A percentile compares a stretch with the other conserved stretches of the same genome.
Conservation (phyloP, 2,797 vertebrate genomes). For the Danio choprae region DNA sequence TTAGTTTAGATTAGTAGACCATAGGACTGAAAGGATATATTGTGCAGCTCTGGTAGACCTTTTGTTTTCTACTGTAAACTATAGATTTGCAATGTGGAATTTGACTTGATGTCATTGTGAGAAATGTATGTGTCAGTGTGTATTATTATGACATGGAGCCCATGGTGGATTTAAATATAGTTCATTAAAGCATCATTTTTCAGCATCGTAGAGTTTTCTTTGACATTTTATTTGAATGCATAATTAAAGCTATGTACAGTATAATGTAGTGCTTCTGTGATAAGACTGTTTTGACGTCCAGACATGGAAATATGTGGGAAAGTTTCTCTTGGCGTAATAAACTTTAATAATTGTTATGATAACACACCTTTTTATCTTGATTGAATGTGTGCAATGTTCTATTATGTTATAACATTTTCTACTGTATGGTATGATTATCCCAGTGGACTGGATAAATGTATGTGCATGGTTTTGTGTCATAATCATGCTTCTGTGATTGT, state of each 20-base stretch:
- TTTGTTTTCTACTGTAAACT: not conserved
- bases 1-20: too few relatives aligned
- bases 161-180: not conserved
- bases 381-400: not conserved
- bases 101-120: not conserved
- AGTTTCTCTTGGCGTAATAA: constrained; percentile 6
- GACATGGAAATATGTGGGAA: not conserved
- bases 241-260: not conserved
- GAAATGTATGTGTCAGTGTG: not conserved
- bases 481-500: not conserved
- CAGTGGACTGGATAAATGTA: not conserved
- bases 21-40: too few relatives aligned
- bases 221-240: not conserved
- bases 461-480: too few relatives aligned
- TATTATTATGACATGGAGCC: not conserved
- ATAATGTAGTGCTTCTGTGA: not conserved
- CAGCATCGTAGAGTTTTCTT: not conserved
- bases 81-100: not conserved
- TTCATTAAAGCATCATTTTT: constrained; percentile 2
- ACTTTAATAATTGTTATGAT: not conserved
- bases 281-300: not conserved
- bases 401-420: not conserved
- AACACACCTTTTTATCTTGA: not conserved
- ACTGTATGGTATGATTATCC: not conserved
- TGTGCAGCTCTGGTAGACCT: not conserved